Base-by-base conservation (phyloP, 1,140 invertebrate species). In the Brachionus manjavacas region DNA sequence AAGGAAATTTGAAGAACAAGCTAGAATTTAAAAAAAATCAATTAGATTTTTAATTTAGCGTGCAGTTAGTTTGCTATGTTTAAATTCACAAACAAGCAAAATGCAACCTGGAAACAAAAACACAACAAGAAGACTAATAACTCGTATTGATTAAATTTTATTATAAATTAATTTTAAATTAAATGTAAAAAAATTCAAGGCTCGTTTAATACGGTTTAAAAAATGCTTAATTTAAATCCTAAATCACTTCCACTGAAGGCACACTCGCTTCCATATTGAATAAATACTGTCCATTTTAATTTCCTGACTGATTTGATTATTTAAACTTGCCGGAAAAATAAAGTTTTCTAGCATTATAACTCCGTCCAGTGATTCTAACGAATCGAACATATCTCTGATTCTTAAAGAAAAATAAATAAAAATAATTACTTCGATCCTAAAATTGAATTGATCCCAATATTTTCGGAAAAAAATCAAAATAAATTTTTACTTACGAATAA, bases 1-100 rank as follows among this genome's bases (percentile, higher is more conserved):
- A n/a, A 68, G 31, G 31, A 68, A 68, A 39, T 31, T 12, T 31
- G 31, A 3, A 31, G 25, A 31, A 28, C 25, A 68, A 39, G 31
- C 25, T 31, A 39, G 66, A 68, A 68, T 31, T 31, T 68, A 14
- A 28, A 28, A 68, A 28, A 68, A 68, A 68, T 68, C 66, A 68
- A 68, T 68, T 68, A 68, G 66, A 68, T 68, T 68, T 64, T 68
- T 68, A 68, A 68, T 68, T 68, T 68, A 68, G 66, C 66, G 66
- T 68, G 66, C 66, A 39, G 31, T 31, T 31, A 68, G 25, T 31
- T 68, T 31, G 25, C 25, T 28, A 68, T 31, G 31, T 68, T 35
- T 39, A 68, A 31, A 68, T 39, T 14, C n/a, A 68, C 66, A 68
- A 68, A 39, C 66, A 31, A 31, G 66, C 12, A 68, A 68, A 68